These are phyloP conservation scores for Noctua fimbriata DNA, from an alignment of 2,888 invertebrate genomes.

Conservation along the genomic window DNA sequence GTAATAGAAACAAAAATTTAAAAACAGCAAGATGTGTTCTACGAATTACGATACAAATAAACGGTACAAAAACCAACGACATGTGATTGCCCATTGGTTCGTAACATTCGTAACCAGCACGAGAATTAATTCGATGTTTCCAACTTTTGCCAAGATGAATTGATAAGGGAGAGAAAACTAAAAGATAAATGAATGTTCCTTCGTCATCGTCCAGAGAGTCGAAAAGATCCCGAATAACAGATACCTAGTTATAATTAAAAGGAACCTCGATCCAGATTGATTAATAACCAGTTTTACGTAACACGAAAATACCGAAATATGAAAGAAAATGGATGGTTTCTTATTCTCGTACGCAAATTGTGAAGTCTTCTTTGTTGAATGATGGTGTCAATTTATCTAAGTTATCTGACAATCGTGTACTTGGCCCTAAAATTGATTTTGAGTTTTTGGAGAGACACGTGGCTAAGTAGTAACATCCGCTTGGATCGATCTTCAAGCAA, in stretches of 20 bases:
- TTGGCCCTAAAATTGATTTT: not conserved
- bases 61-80: constrained; percentile 3
- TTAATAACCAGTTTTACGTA: constrained; percentile 56
- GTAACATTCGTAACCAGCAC: constrained; percentile 16
- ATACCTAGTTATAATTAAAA: constrained; percentile 62
- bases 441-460: not conserved
- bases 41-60: constrained; percentile 1
- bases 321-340: not conserved
- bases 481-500: not conserved
- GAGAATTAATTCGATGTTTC: constrained; percentile 40
- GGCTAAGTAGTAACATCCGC: not conserved
- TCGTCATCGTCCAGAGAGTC: constrained; percentile 56
- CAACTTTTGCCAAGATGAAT: constrained; percentile 49
- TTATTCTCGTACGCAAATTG: not conserved
- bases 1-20: not conserved
- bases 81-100: constrained; percentile 10
- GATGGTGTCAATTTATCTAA: not conserved
- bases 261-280: constrained; percentile 42
- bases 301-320: constrained; percentile 25
- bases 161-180: constrained; percentile 45
- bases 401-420: not conserved
- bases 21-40: not conserved
- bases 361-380: not conserved
- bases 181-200: constrained; percentile 63
- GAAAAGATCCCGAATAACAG: constrained; percentile 54